These are phyloP conservation scores for Anagyrus pseudococci DNA, from an alignment of 2,888 invertebrate genomes.

Conservation along the genomic window DNA sequence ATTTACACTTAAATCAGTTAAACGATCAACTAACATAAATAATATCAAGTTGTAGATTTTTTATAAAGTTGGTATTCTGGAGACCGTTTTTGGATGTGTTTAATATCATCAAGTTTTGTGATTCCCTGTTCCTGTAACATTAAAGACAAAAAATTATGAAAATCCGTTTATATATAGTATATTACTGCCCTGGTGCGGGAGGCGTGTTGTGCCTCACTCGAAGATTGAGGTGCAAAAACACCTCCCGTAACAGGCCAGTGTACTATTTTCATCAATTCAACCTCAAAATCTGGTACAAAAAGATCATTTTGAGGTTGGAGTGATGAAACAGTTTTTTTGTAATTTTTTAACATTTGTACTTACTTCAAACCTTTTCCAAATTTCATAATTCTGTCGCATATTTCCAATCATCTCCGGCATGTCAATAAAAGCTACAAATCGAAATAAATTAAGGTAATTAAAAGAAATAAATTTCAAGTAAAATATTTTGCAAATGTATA, in stretches of 20 bases:
- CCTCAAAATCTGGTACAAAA: too few species aligned
- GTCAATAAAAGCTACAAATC: slow-evolving; percentile 75
- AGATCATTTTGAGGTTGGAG: too few species aligned
- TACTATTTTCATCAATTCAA: too few species aligned
- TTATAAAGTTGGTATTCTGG: slow-evolving; percentile 48
- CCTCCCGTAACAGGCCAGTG: too few species aligned
- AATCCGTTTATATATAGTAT: background rate
- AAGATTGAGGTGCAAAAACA: too few species aligned
- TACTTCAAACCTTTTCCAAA: slow-evolving; percentile 85
- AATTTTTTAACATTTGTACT: slow-evolving; percentile 24
- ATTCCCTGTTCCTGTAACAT: slow-evolving; percentile 69
- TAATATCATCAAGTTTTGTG: slow-evolving; percentile 74
- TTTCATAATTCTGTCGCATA: slow-evolving; percentile 85
- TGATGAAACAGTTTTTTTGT: background rate
- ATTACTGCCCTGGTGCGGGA: too few species aligned
- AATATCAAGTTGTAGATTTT: too few species aligned
- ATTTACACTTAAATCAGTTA: too few species aligned
- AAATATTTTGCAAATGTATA: background rate
- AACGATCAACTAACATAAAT: too few species aligned
- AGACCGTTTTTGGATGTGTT: slow-evolving; percentile 58
- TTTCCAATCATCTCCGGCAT: slow-evolving; percentile 88
- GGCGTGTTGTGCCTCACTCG: too few species aligned
- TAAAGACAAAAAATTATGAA: background rate
- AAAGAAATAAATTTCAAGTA: background rate
- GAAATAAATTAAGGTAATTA: background rate